A percentile compares a stretch with the other conserved stretches of the same genome.
These are phyloP conservation scores for Ricordea florida DNA, from an alignment of 92 coral and sea anemone genomes.

Conservation along the genomic window DNA sequence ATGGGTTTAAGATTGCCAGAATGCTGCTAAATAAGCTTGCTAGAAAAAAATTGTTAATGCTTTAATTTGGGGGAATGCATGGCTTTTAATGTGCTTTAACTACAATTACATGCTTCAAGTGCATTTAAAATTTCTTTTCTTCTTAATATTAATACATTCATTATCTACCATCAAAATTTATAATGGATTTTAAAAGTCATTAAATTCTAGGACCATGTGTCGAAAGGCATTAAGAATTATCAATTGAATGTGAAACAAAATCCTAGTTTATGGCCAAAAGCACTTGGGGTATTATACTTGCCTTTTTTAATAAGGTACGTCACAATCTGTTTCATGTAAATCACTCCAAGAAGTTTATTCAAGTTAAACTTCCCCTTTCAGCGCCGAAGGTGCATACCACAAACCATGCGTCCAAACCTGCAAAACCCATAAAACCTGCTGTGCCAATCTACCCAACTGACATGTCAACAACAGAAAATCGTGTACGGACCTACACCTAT, in stretches of 20 bases:
- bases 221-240: too few relatives aligned
- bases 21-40: too few relatives aligned
- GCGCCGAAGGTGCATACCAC: constrained; percentile 61
- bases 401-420: constrained; percentile 42
- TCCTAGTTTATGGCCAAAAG: not conserved
- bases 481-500: constrained; percentile 85
- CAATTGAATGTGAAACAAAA: too few relatives aligned
- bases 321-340: not conserved
- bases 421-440: constrained; percentile 12
- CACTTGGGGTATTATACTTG: not conserved
- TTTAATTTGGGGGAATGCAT: constrained; percentile 31
- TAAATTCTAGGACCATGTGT: too few relatives aligned
- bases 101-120: not conserved
- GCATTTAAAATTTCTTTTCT: not conserved
- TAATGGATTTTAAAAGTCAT: too few relatives aligned
- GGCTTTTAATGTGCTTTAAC: constrained; percentile 10
- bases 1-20: too few relatives aligned
- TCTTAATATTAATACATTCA: not conserved
- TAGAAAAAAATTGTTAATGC: not conserved
- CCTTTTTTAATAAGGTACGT: not conserved
- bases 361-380: constrained; percentile 54
- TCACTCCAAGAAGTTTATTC: not conserved
- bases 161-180: not conserved
- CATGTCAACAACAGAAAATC: constrained; percentile 64
- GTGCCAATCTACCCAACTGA: constrained; percentile 66